Evolutionary conservation across 2,113 vertebrate species (phyloP).

Genomic region (Campylorhamphus procurvoides): DNA sequence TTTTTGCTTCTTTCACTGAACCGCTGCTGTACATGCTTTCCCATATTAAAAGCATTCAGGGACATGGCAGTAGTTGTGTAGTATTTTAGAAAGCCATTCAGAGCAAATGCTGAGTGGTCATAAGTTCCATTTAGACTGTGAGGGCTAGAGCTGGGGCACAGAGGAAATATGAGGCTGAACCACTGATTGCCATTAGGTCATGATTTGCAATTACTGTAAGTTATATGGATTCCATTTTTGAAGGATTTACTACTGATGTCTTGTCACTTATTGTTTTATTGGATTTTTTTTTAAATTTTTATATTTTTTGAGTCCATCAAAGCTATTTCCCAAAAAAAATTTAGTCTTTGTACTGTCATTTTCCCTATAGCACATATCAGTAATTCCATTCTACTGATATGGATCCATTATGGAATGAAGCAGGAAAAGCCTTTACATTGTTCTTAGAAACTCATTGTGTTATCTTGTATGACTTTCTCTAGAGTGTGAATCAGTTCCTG

Average conservation of each 20-base stretch:
- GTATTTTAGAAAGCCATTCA: neutral
- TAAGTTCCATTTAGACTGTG: neutral
- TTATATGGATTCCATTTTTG: neutral
- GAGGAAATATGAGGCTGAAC: neutral
- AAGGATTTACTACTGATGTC: neutral
- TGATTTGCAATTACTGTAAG: neutral
- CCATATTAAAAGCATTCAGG: neutral
- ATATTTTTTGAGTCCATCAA: neutral
- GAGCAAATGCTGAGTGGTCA: neutral
- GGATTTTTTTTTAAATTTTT: neutral
- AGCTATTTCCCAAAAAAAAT: neutral
- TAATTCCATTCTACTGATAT: neutral
- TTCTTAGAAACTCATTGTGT: neutral
- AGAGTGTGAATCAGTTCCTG: neutral
- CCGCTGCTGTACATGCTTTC: neutral
- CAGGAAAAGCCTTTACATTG: neutral
- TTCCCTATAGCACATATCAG: neutral
- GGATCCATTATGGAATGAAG: neutral
- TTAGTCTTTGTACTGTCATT: neutral
- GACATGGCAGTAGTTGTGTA: neutral
- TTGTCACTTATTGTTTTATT: neutral
- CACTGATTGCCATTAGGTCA: neutral
- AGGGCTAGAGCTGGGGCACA: neutral
- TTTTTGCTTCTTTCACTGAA: neutral
- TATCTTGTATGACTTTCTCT: neutral